Base-by-base conservation (phyloP, 2,113 vertebrate species). In the Scomber japonicus region DNA sequence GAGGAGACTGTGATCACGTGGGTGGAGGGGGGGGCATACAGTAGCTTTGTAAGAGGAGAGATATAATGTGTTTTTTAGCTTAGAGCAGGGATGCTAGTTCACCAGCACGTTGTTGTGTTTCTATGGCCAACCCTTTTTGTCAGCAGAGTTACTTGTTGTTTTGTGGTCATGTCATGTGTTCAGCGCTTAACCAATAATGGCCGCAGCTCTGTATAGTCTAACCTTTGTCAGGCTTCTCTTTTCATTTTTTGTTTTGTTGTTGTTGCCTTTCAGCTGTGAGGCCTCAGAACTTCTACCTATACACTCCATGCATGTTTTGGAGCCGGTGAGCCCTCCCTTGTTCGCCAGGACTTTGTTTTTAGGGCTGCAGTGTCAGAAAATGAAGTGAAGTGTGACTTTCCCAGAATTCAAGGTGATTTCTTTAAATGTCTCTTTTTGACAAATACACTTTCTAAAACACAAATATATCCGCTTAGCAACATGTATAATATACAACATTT, bases 161-260 rank as follows among this genome's bases (percentile, higher is more conserved):
- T 77, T 85, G 71, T 76, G 57, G 55, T 73, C 24, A 71, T 66
- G 30, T 51, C 54, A 12, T 10, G 54, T 79, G 68, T 65, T 78
- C 59, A 54, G 3, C 21, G 44, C 40, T 66, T 15, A n/a, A 75
- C 55, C 64, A 63, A 62, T 71, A 60, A 75, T 67, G 31, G 51
- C 65, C n/a, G 19, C 44, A 11, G 70, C 48, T 80, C 55, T 60
- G 50, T 13, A 45, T 8, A 46, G 10, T 7, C 17, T 16, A 48
- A 64, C 75, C 78, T 77, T 91, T 82, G 84, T 87, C 71, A 8
- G 35, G 11, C 30, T 24, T 62, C 50, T 72, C 70, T 64, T 86
- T 88, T 82, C 44, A 46, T 49, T 40, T 82, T 75, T 27, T 27
- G 24, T 27, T 27, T 27, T 27, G 24, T 27, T 27, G 24, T 27